phyloP scores from a whole-genome alignment of 1,140 invertebrate genomes.

The Calycopis cecrops region DNA sequence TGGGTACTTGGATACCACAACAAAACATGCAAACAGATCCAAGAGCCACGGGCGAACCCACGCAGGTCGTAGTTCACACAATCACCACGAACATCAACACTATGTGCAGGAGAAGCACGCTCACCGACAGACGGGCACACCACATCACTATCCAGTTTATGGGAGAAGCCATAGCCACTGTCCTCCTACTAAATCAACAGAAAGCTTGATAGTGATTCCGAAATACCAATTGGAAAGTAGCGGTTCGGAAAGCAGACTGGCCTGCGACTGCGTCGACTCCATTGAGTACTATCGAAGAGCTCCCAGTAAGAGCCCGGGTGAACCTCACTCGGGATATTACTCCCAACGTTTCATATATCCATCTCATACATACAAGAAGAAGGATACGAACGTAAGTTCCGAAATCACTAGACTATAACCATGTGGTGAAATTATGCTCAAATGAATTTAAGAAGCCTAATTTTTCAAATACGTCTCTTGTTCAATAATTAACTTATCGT shows the following conservation, averaged over 20 bases:
- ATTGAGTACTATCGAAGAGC: conserved; percentile 67
- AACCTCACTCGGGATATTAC: conserved; percentile 71
- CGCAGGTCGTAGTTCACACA: conserved; percentile 65
- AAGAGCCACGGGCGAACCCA: conserved; percentile 69
- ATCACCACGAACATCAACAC: conserved; percentile 69
- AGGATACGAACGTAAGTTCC: conserved; percentile 73
- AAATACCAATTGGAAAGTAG: conserved; percentile 77
- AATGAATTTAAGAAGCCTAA: conserved; percentile 27
- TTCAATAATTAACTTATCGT: conserved; percentile 1
- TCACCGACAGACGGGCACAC: conserved; percentile 69
- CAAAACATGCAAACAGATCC: conserved; percentile 74
- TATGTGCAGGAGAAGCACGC: conserved; percentile 62
- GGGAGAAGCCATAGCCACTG: conserved; percentile 57
- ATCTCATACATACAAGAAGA: conserved; percentile 67
- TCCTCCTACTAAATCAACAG: conserved; percentile 83
- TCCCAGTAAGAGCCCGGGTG: conserved; percentile 54
- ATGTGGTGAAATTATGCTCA: conserved; percentile 27
- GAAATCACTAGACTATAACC: conserved; percentile 76
- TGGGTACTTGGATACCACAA: conserved; percentile 83
- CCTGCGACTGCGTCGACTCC: conserved; percentile 80
- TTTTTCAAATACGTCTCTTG: conserved; percentile 14
- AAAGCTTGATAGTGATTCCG: conserved; percentile 81
- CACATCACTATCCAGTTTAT: conserved; percentile 66
- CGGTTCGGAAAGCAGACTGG: conserved; percentile 78
- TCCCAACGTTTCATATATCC: conserved; percentile 68